Percentiles rank a stretch among this genome's conserved stretches.
Conservation (phyloP, 2,888 invertebrate genomes). For the Baronia brevicornis region DNA sequence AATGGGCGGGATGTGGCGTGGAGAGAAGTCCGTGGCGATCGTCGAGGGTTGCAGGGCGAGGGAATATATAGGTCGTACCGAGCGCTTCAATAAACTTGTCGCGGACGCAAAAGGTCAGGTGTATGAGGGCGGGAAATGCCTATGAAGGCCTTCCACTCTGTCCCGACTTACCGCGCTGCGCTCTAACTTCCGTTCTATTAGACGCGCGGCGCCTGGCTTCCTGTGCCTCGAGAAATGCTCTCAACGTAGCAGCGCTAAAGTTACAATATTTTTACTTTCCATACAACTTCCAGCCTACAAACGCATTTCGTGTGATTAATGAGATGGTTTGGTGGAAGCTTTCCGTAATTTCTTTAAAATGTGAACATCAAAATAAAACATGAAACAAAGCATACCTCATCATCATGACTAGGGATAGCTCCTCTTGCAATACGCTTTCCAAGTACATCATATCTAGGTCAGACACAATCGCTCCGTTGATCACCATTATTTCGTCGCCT, state of each 20-base stretch:
- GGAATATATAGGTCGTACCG: constrained; percentile 64
- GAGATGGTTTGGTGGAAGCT: constrained; percentile 34
- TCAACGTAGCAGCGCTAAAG: constrained; percentile 4
- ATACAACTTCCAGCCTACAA: too few species aligned
- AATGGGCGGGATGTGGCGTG: constrained; percentile 33
- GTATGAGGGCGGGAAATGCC: constrained; percentile 69
- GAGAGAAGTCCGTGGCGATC: constrained; percentile 19
- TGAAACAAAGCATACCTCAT: constrained; percentile 79
- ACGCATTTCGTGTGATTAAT: constrained; percentile 43
- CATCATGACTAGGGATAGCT: constrained; percentile 96
- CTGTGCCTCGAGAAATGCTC: constrained; percentile 33
- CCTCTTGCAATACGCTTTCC: constrained; percentile 96
- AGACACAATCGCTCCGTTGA: constrained; percentile 97
- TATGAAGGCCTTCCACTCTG: constrained; percentile 48
- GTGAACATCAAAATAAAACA: constrained; percentile 24
- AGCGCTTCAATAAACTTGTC: constrained; percentile 69
- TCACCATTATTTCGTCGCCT: constrained; percentile 99
- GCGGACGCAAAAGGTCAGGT: constrained; percentile 70
- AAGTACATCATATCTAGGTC: constrained; percentile 99
- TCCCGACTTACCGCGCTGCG: constrained; percentile 32
- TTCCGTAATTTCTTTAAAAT: constrained; percentile 36
- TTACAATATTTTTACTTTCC: constrained; percentile 8
- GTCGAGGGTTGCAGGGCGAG: constrained; percentile 36
- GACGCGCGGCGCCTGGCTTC: constrained; percentile 45
- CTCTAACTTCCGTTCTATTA: constrained; percentile 64